phyloP scores from a whole-genome alignment of 2,113 vertebrate species.

The Lipophrys pholis region DNA sequence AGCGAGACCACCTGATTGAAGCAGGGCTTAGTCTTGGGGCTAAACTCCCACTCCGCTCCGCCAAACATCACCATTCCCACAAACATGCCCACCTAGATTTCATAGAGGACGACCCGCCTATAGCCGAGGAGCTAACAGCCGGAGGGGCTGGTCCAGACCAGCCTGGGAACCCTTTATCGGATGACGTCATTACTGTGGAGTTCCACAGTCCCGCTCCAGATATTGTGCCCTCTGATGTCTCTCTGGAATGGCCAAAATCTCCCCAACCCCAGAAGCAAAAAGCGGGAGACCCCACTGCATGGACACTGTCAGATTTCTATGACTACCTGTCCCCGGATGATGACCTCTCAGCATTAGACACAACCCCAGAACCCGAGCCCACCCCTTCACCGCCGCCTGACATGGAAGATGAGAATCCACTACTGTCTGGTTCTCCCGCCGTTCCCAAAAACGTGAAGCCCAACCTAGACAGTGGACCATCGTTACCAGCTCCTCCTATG shows the following conservation, averaged over 20 bases:
- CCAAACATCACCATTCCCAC: slow-evolving; percentile 57
- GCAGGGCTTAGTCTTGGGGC: slow-evolving; percentile 60
- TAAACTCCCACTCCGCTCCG: slow-evolving; percentile 63
- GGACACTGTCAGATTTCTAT: slow-evolving; percentile 88
- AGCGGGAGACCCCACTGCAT: slow-evolving; percentile 82
- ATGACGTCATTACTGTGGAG: slow-evolving; percentile 84
- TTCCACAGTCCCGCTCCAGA: slow-evolving; percentile 85
- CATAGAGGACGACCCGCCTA: slow-evolving; percentile 65
- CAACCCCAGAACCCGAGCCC: slow-evolving; percentile 87
- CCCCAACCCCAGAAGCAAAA: slow-evolving; percentile 71
- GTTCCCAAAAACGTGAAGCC: slow-evolving; percentile 62
- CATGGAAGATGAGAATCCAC: slow-evolving; percentile 82
- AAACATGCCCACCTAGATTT: slow-evolving; percentile 68
- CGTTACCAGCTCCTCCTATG: slow-evolving; percentile 41
- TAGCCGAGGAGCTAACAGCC: slow-evolving; percentile 71
- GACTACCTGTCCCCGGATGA: slow-evolving; percentile 91
- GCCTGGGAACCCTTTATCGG: slow-evolving; percentile 58
- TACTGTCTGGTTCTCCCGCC: slow-evolving; percentile 64
- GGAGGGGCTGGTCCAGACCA: slow-evolving; percentile 74
- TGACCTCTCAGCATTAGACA: slow-evolving; percentile 88
- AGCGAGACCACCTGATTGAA: slow-evolving; percentile 78
- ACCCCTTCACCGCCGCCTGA: slow-evolving; percentile 79
- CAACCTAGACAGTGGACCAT: neutral
- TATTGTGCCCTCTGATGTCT: slow-evolving; percentile 54
- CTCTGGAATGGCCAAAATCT: slow-evolving; percentile 65